Percentiles rank a stretch among this genome's conserved stretches.
These are phyloP conservation scores for Euclidia mi DNA, from an alignment of 2,888 invertebrate species.

Conservation along the genomic window DNA sequence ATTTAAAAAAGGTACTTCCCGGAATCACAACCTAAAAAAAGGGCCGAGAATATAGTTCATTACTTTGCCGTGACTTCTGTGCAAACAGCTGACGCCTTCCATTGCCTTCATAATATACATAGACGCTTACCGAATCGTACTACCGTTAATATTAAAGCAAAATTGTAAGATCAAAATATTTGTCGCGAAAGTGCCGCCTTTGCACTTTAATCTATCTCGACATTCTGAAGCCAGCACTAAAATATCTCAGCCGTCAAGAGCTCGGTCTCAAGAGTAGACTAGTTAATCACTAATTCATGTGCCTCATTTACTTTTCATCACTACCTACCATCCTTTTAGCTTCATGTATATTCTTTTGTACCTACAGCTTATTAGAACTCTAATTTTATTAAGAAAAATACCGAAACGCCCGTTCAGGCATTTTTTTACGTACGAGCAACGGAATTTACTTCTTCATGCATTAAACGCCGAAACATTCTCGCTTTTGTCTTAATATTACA, in stretches of 20 bases:
- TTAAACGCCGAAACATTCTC: conserved; percentile 43
- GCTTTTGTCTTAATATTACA: conserved; percentile 18
- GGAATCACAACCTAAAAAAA: no score
- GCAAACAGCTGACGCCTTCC: background rate
- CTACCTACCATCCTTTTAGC: conserved; percentile 35
- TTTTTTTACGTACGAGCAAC: conserved; percentile 23
- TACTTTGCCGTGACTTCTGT: no score
- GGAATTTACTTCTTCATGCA: conserved; percentile 34
- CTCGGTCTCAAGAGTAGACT: conserved; percentile 17
- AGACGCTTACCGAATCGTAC: background rate
- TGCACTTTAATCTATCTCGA: conserved; percentile 9
- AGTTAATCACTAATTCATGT: conserved; percentile 51
- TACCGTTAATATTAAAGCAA: background rate
- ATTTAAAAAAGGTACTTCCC: no score
- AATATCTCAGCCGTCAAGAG: conserved; percentile 31
- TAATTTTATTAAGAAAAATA: conserved; percentile 32
- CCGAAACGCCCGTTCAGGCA: background rate
- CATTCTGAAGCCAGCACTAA: conserved; percentile 15
- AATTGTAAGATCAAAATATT: conserved; percentile 1
- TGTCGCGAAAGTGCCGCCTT: background rate
- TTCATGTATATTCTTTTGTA: conserved; percentile 26
- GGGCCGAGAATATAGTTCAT: no score
- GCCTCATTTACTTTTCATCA: conserved; percentile 46
- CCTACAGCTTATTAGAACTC: conserved; percentile 21
- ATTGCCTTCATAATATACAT: background rate